These are phyloP conservation scores for Eurytoma californica DNA, from an alignment of 2,888 invertebrate species.

Conservation along the genomic window DNA sequence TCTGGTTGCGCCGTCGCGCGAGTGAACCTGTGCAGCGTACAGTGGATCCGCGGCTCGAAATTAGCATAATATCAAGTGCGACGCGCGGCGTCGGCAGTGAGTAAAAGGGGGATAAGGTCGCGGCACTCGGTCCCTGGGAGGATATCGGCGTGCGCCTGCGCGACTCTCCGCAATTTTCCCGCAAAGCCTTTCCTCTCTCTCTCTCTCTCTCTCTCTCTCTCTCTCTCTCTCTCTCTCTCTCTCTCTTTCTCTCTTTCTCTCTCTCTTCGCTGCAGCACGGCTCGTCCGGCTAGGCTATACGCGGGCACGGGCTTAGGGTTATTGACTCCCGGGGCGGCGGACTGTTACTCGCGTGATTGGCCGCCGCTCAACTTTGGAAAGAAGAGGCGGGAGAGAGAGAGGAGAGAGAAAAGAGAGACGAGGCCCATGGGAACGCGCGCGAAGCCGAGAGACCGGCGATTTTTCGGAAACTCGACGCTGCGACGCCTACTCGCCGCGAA, in stretches of 20 bases:
- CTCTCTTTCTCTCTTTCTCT: constrained; percentile 24
- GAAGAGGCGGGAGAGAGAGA: constrained; percentile 6
- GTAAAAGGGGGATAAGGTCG: constrained; percentile 42
- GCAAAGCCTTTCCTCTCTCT: constrained; percentile 31
- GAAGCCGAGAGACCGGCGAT: constrained; percentile 28
- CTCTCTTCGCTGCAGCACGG: background rate
- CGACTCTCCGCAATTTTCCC: constrained; percentile 53
- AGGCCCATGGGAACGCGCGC: constrained; percentile 48
- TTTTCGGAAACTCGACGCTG: constrained; percentile 31
- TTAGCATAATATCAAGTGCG: constrained; percentile 4
- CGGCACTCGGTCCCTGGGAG: constrained; percentile 2
- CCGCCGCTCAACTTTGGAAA: constrained; percentile 48
- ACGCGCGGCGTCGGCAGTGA: background rate
- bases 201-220: constrained; percentile 30
- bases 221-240: constrained; percentile 21
- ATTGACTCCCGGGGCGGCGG: constrained; percentile 49
- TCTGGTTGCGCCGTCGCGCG: too few relatives aligned
- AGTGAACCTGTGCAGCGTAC: background rate
- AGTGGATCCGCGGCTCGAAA: background rate
- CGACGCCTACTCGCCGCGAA: background rate
- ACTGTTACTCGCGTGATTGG: constrained; percentile 53
- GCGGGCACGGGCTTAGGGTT: constrained; percentile 33
- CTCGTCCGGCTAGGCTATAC: constrained; percentile 19
- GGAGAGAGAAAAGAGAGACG: constrained; percentile 8
- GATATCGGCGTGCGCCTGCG: constrained; percentile 22